These are phyloP conservation scores for Brachionus rotundiformis DNA, from an alignment of 1,140 invertebrate species.

Conservation along the genomic window DNA sequence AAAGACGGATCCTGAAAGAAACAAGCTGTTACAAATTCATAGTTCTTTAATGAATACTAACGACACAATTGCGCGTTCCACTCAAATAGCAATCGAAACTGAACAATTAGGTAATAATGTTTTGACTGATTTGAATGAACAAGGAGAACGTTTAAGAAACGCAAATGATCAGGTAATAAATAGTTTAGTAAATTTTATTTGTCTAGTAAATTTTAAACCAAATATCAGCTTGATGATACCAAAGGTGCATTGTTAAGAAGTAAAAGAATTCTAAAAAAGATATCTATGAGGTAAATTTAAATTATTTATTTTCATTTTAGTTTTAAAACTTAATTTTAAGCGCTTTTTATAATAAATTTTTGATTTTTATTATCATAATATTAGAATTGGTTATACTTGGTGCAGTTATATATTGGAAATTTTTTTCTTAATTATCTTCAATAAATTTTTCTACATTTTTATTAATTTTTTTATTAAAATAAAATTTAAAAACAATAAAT, in stretches of 20 bases:
- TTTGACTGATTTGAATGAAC: conserved; percentile 42
- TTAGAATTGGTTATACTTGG: neutral
- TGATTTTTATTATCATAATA: conserved; percentile 33
- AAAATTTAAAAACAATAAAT: neutral
- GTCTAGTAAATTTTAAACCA: too few relatives aligned
- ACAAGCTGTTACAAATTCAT: conserved; percentile 22
- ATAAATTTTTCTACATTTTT: neutral
- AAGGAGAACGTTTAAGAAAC: conserved; percentile 40
- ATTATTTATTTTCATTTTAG: neutral
- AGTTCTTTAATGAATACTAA: conserved; percentile 20
- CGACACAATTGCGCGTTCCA: conserved; percentile 15
- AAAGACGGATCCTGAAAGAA: conserved; percentile 27
- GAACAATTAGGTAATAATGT: conserved; percentile 35
- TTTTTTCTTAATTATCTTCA: conserved; percentile 45
- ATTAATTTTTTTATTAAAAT: neutral
- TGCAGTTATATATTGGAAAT: conserved; percentile 51
- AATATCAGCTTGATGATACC: conserved; percentile 37
- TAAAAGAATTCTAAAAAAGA: conserved; percentile 30
- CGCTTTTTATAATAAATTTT: conserved; percentile 45
- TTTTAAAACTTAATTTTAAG: neutral
- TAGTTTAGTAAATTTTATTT: too few relatives aligned
- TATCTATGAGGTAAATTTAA: neutral
- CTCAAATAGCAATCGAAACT: conserved; percentile 51
- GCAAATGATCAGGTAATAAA: conserved; percentile 35
- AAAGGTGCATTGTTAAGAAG: conserved; percentile 7